phyloP scores from a whole-genome alignment of 2,888 invertebrate species.

The Meta bourneti region DNA sequence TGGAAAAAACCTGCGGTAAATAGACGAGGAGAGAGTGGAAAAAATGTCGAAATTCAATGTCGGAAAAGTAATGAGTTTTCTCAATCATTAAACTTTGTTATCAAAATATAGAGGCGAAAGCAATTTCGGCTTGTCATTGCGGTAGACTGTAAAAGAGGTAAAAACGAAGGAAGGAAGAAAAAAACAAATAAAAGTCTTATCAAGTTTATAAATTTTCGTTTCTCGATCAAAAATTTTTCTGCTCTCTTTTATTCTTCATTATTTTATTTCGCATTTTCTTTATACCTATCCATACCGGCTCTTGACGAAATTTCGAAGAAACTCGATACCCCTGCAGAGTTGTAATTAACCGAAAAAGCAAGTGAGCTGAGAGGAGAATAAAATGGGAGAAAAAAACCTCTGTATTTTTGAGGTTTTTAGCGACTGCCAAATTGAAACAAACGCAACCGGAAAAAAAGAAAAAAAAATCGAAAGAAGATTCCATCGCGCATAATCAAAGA shows the following conservation, averaged over 20 bases:
- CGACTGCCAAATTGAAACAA: conserved; percentile 73
- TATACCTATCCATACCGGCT: neutral
- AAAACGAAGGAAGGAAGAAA: neutral
- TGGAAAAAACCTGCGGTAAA: conserved; percentile 26
- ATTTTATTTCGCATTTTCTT: conserved; percentile 14
- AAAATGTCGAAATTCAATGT: conserved; percentile 69
- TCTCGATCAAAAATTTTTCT: conserved; percentile 33
- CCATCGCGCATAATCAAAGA: conserved; percentile 76
- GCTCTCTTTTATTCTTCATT: neutral
- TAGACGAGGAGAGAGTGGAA: conserved; percentile 23
- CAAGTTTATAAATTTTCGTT: conserved; percentile 72
- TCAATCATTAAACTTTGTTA: conserved; percentile 76
- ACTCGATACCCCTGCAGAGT: conserved; percentile 63
- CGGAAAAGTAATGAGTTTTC: conserved; percentile 75
- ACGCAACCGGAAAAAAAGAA: conserved; percentile 37
- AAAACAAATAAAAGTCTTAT: conserved; percentile 66
- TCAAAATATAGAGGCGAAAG: conserved; percentile 75
- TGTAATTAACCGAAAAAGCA: conserved; percentile 72
- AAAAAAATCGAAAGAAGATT: conserved; percentile 48
- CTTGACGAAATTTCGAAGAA: conserved; percentile 48
- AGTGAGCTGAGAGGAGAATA: conserved; percentile 28
- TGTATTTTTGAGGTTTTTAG: conserved; percentile 71
- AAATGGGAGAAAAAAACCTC: neutral
- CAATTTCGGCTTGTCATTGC: conserved; percentile 75
- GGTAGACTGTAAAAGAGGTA: conserved; percentile 52